phyloP scores from a whole-genome alignment of 2,113 vertebrate genomes.

The Pituophis catenifer region DNA sequence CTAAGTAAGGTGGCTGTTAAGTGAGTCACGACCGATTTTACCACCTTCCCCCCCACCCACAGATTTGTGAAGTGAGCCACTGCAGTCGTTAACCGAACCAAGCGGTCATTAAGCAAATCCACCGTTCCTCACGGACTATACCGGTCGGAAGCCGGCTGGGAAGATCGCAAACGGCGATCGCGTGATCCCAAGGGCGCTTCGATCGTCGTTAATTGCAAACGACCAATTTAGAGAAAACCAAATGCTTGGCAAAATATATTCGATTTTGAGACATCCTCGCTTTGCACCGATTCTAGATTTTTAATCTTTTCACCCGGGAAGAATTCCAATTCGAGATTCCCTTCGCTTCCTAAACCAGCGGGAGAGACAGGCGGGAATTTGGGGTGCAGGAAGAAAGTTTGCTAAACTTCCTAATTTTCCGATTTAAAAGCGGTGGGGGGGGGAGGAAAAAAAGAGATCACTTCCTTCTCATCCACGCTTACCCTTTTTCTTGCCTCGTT shows the following conservation, averaged over 20 bases:
- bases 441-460: too few species aligned
- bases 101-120: not conserved
- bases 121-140: not conserved
- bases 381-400: not conserved
- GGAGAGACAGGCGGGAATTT: not conserved
- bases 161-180: too few species aligned
- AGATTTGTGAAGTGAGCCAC: not conserved
- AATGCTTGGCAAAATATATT: not conserved
- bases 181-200: too few species aligned
- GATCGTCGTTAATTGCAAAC: too few species aligned
- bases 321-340: not conserved
- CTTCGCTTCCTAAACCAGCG: not conserved
- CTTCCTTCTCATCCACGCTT: not conserved
- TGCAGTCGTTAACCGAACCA: not conserved
- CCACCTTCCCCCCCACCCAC: not conserved
- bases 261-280: not conserved
- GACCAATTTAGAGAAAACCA: not conserved
- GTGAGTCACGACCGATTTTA: not conserved
- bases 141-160: too few species aligned
- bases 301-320: not conserved
- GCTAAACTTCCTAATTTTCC: too few species aligned
- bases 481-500: not conserved
- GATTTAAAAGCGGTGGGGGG: not conserved
- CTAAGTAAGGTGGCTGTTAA: not conserved
- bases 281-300: not conserved